Evolutionary conservation across 1,140 invertebrate species (phyloP).

Genomic region (Drosophila kikkawai): DNA sequence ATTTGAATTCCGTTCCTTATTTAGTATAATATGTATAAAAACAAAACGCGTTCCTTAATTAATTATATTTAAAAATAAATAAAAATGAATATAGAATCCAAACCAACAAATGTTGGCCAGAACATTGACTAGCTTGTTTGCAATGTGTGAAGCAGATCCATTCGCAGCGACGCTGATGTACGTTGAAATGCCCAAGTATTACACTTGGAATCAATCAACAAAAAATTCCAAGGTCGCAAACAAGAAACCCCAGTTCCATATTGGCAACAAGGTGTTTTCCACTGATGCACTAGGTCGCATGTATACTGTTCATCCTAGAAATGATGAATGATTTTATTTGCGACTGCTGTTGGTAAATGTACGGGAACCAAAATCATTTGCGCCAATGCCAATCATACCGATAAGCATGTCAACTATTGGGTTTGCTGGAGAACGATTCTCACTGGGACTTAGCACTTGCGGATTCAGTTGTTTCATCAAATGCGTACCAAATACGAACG

Average conservation of each 20-base stretch:
- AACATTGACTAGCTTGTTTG: no score
- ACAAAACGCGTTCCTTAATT: no score
- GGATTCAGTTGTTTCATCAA: no score
- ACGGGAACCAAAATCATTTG: slow-evolving; percentile 78
- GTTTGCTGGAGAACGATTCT: slow-evolving; percentile 78
- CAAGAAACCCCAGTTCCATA: not conserved
- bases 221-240: not conserved
- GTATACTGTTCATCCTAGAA: not conserved
- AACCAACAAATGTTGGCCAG: no score
- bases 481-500: no score
- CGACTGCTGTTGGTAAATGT: slow-evolving; percentile 38
- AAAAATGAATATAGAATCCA: no score
- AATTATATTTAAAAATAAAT: no score
- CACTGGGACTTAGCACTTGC: no score
- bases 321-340: slow-evolving; percentile 3
- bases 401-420: slow-evolving; percentile 79
- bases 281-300: no score
- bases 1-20: no score
- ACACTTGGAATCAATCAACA: not conserved
- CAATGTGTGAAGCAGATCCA: not conserved
- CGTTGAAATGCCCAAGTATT: not conserved
- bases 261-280: no score
- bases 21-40: no score
- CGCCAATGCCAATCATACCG: slow-evolving; percentile 75
- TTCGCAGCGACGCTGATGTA: not conserved